Base-by-base conservation (phyloP, 2,113 vertebrate genomes). In the Nettapus auritus region DNA sequence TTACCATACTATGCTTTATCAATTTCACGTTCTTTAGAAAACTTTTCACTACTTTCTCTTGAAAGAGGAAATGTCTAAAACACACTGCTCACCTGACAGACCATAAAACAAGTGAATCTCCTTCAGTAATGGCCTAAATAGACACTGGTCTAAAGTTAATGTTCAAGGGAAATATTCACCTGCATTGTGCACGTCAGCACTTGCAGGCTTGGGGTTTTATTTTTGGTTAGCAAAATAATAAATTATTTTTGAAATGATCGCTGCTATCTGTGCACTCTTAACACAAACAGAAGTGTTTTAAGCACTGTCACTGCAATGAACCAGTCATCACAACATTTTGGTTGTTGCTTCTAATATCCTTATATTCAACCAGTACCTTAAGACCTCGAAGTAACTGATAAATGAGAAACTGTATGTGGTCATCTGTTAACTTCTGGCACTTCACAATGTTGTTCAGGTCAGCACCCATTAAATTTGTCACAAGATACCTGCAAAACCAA, bases 381-480 rank as follows among this genome's bases (percentile, higher is more conserved):
- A 99, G 99, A 93, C 99, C 99, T 3, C 99, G 98, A 78, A 99
- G 98, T 88, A 99, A 98, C 97, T 99, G 99, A 95, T 99, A 99
- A 90, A 99, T 98, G n/a, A 99, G 98, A 97, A 99, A 99, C 95
- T 99, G 99, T 92, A 99, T 99, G 8, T 99, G 99, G 84, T 99
- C 99, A 75, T 99, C 99, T 1, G 99, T 99, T 96, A 99, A 96
- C 87, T 98, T 98, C 98, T 99, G 99, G 97, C 99, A 99, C 95
- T 99, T 99, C 44, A 99, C 99, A 14, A 99, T 99, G 96, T 99
- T 99, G 96, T 99, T 99, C 87, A 99, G 98, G 97, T 99, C 99
- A 28, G 99, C 99, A 13, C 99, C 99, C 99, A 99, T 99, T 96
- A 99, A 98, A 95, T 99, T 99, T 48, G 99, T 99, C 96, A 99